phyloP scores from a whole-genome alignment of 2,888 invertebrate species.

The Campoletis raptor region DNA sequence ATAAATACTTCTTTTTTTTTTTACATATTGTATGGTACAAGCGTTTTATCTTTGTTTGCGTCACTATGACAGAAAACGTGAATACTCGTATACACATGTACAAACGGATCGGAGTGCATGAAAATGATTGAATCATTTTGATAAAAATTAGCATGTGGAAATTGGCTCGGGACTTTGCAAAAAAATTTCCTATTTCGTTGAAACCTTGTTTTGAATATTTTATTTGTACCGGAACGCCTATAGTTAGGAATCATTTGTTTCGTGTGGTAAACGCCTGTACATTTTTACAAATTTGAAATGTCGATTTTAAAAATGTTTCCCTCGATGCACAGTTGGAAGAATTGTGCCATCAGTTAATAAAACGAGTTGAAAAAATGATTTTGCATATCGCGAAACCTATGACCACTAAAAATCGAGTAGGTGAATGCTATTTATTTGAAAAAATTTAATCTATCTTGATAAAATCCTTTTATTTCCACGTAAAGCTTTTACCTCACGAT shows the following conservation, averaged over 20 bases:
- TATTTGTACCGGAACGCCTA: neutral
- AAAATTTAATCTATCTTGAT: neutral
- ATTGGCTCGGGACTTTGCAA: neutral
- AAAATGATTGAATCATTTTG: neutral
- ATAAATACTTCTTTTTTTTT: constrained; percentile 16
- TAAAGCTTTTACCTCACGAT: neutral
- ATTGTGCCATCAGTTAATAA: neutral
- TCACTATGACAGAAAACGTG: neutral
- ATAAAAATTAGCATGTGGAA: neutral
- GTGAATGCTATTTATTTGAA: neutral
- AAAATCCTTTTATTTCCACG: neutral
- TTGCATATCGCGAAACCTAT: neutral
- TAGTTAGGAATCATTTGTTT: neutral
- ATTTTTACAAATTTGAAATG: neutral
- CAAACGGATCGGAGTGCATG: neutral
- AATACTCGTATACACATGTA: neutral
- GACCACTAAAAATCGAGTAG: neutral
- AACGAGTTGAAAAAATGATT: neutral
- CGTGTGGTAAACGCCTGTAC: neutral
- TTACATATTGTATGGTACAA: constrained; percentile 16
- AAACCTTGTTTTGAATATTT: neutral
- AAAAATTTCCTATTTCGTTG: neutral
- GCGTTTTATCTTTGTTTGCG: constrained; percentile 14
- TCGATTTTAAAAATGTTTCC: neutral
- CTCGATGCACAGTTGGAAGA: neutral